Conservation (phyloP, 2,113 vertebrate species). For the Marmota flaviventris region DNA sequence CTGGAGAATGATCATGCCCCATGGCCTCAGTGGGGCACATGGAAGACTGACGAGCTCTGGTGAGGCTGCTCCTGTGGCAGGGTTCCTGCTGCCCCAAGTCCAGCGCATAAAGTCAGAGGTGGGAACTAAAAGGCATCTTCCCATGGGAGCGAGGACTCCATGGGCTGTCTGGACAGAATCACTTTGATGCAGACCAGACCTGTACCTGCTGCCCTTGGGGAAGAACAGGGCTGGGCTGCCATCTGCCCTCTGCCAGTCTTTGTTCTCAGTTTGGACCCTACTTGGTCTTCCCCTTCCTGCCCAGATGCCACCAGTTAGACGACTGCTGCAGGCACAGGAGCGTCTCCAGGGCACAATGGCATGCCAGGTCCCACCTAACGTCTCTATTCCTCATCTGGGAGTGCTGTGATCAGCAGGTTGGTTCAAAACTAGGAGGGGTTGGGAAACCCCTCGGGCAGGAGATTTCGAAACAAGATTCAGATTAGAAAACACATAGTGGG, state of each 20-base stretch:
- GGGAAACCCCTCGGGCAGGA: slow-evolving; percentile 80
- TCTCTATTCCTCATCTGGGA: slow-evolving; percentile 20
- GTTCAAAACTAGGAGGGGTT: slow-evolving; percentile 69
- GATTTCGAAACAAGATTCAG: slow-evolving; percentile 79
- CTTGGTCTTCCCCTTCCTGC: not conserved
- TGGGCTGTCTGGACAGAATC: not conserved
- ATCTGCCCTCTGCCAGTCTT: not conserved
- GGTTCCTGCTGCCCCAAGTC: not conserved
- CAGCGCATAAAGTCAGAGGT: not conserved
- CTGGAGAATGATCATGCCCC: not conserved
- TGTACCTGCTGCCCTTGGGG: not conserved
- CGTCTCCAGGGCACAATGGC: slow-evolving; percentile 24
- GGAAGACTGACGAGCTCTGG: not conserved
- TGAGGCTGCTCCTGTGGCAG: not conserved
- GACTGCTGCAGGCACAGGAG: not conserved
- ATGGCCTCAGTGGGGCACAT: fast-evolving
- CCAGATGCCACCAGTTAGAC: slow-evolving; percentile 11
- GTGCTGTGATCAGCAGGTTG: slow-evolving; percentile 61
- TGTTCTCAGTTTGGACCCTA: not conserved
- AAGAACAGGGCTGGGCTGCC: fast-evolving
- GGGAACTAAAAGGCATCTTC: no score
- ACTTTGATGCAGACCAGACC: fast-evolving
- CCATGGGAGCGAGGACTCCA: not conserved
- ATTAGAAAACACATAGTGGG: slow-evolving; percentile 47
- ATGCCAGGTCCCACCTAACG: not conserved